Conservation (phyloP, 2,113 vertebrate species). For the Sebastes fasciatus region DNA sequence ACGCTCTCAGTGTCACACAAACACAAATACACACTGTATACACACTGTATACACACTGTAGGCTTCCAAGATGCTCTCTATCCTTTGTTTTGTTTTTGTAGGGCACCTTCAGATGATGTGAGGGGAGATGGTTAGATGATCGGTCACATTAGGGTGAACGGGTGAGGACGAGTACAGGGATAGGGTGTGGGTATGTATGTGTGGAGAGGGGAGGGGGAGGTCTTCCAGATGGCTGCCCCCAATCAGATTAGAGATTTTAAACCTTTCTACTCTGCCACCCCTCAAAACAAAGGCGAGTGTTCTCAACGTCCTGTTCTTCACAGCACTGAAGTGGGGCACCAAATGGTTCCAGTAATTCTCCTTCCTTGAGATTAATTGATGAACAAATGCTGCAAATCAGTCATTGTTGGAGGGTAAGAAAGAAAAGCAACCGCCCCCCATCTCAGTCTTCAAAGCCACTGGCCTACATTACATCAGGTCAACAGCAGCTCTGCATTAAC, state of each 20-base stretch:
- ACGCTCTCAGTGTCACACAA: background rate
- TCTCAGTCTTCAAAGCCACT: background rate
- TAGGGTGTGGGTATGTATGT: background rate
- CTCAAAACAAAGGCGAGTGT: slow-evolving; percentile 23
- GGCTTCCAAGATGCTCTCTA: background rate
- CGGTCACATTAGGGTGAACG: background rate
- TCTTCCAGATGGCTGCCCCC: slow-evolving; percentile 44
- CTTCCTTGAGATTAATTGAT: slow-evolving; percentile 5
- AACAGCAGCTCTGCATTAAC: background rate
- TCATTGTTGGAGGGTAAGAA: background rate
- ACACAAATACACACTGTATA: background rate
- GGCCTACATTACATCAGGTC: background rate
- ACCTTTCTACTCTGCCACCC: slow-evolving; percentile 20
- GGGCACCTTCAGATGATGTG: background rate
- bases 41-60: background rate
- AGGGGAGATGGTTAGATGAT: background rate
- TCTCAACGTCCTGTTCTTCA: too few species aligned
- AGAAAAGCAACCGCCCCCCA: background rate
- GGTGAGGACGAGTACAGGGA: background rate
- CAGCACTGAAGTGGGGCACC: background rate
- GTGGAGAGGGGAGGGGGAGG: background rate
- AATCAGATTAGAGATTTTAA: slow-evolving; percentile 44
- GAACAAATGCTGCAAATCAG: slow-evolving; percentile 1
- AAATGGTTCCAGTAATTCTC: background rate
- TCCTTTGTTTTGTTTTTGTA: background rate